Base-by-base conservation (phyloP, 2,113 vertebrate genomes). In the Campylomormyrus numenius region DNA sequence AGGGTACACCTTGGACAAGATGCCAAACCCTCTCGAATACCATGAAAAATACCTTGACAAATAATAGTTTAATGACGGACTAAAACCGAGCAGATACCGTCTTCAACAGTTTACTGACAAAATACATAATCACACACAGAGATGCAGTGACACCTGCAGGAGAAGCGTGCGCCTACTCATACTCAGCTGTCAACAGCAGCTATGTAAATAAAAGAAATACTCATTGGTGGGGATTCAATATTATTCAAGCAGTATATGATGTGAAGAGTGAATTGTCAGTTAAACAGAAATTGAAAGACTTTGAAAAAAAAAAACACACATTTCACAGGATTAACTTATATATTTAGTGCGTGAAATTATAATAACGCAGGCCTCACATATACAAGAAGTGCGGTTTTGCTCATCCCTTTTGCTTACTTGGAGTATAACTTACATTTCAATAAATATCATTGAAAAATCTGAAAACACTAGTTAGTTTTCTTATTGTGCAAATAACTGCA, bases 71-170 rank as follows among this genome's bases (percentile, higher is more conserved):
- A 70, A 31, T 19, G 13, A 48, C 19, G 21, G 24, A n/a, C 6
- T 89, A 5, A 35, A 45, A 88, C 88, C 17, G 15, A 85, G 50
- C 39, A 56, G 11, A 48, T 84, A 27, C 39, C 62, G 46, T 52
- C 31, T 31, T 24, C n/a, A 52, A n/a, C 13, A 27, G 48, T 85
- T 31, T 84, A 46, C 24, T 31, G 52, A 6, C 24, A 77, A 89
- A 56, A 35, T 27, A 48, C 45, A 2, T 48, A 48, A 39, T 42
- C 74, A 24, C 39, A 24, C 31, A 52, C 50, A 90, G 94, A 93
- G 46, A 88, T 90, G 94, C 88, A 93, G 91, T 70, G 95, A 92
- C 95, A 93, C 92, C 95, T 89, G 35, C 92, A 93, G 95, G 94
- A 87, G 8, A 7, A 45, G 17, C 1, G 0, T 2, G 0, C 58